Base-by-base conservation (phyloP, 2,113 vertebrate species). In the rat (Rattus norvegicus) region DNA sequence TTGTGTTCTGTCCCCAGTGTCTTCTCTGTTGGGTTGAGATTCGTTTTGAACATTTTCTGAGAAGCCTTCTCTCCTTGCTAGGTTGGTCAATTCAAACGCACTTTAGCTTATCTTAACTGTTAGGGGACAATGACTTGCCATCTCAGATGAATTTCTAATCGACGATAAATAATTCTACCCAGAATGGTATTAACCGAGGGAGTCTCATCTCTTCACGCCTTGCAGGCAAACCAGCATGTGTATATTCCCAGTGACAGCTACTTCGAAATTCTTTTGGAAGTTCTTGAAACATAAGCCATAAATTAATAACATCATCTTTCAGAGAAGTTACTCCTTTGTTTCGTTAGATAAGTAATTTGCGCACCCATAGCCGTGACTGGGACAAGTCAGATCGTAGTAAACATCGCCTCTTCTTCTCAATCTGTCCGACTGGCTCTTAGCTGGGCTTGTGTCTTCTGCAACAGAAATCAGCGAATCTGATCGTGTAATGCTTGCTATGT, bases 241-340 rank as follows among this genome's bases (percentile, higher is more conserved):
- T 83, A 11, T 56, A 67, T 96, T 92, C 39, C n/a, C 80, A 86
- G 76, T 49, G 39, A 56, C 20, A 83, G 54, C 36, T 43, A 86
- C 72, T 79, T 89, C 26, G 61, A 24, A 69, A 63, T 47, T 70
- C 81, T 88, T 87, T 79, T 56, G 33, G 70, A 94, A 90, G 84
- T 49, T 81, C 70, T 33, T 95, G 39, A 93, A 90, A 39, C 61
- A 93, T 87, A 91, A 89, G 72, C 89, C 54, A 94, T 89, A 67
- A 97, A 86, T 96, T 91, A 96, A 90, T 95, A 90, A 94, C 83
- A 80, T 39, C 75, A 24, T 87, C 28, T 92, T 80, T 75, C 63
- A 67, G 24, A 12, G 65, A 95, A 90, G 79, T 11, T 92, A 33
- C 17, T 93, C 95, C 56, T 79, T 63, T 33, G 63, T 87, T 33